A percentile compares a stretch with the other conserved stretches of the same genome.
These are phyloP conservation scores for Zapus hudsonius DNA, from an alignment of 2,113 vertebrate genomes.

Conservation along the genomic window DNA sequence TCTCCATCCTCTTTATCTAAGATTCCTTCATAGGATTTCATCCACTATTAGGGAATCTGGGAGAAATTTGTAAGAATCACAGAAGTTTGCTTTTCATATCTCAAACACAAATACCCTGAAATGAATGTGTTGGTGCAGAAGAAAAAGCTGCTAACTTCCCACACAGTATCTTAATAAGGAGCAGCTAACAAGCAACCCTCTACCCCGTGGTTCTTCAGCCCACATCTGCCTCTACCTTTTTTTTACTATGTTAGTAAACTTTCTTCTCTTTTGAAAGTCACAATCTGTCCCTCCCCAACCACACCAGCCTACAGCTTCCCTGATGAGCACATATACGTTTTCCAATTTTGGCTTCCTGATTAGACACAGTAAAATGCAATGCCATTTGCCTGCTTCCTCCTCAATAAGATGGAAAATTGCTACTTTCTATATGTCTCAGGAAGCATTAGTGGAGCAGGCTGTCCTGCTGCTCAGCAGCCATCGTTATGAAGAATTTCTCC, in stretches of 20 bases:
- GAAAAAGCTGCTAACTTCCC: conserved; percentile 74
- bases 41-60: neutral
- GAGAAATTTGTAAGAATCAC: conserved; percentile 51
- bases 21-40: neutral
- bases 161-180: conserved; percentile 77
- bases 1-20: neutral
- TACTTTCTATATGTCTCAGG: conserved; percentile 50
- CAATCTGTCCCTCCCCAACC: conserved; percentile 70
- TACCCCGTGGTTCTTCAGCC: conserved; percentile 55
- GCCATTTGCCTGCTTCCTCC: neutral
- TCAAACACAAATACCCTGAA: conserved; percentile 65
- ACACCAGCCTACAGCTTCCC: conserved; percentile 40
- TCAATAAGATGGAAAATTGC: conserved; percentile 48
- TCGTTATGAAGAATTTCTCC: conserved; percentile 28
- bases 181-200: conserved; percentile 60
- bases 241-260: conserved; percentile 75
- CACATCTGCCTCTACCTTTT: conserved; percentile 76
- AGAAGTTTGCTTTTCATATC: conserved; percentile 57
- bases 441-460: neutral
- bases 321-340: conserved; percentile 57
- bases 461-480: neutral
- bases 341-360: conserved; percentile 56
- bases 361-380: conserved; percentile 42
- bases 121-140: conserved; percentile 64
- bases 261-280: conserved; percentile 69